These are phyloP conservation scores for Acheta domesticus DNA, from an alignment of 2,888 invertebrate species.

Conservation along the genomic window DNA sequence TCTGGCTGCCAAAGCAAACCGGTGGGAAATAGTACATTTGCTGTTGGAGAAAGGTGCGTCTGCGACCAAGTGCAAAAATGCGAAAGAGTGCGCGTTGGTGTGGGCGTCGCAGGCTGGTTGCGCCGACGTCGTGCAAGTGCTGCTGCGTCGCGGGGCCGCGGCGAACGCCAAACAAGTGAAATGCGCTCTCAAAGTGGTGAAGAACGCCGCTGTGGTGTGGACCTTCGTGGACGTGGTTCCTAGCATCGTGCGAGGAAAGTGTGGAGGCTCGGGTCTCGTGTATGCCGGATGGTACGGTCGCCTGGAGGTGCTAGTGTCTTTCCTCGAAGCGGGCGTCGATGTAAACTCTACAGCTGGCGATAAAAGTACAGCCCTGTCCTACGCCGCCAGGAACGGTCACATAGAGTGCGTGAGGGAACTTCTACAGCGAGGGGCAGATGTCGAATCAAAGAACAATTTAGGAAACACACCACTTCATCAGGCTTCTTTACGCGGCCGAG, in stretches of 20 bases:
- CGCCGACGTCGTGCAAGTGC: not conserved
- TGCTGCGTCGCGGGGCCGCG: not conserved
- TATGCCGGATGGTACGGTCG: not conserved
- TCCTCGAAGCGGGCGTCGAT: not conserved
- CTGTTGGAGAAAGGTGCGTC: not conserved
- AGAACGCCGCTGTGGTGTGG: not conserved
- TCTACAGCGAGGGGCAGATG: too few relatives aligned
- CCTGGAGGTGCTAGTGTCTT: not conserved
- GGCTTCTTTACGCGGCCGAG: too few relatives aligned
- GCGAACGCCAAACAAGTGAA: not conserved
- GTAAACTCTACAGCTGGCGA: too few relatives aligned
- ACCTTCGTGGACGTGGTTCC: not conserved
- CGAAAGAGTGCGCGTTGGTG: not conserved
- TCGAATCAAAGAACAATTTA: too few relatives aligned
- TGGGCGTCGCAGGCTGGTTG: not conserved
- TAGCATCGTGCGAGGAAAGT: not conserved
- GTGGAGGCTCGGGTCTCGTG: not conserved
- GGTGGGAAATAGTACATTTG: not conserved
- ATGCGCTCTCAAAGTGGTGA: not conserved
- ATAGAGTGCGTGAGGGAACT: too few relatives aligned
- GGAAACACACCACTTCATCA: too few relatives aligned
- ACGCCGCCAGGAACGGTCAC: too few relatives aligned
- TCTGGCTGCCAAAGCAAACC: not conserved
- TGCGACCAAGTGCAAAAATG: not conserved
- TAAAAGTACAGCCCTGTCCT: too few relatives aligned